Base-by-base conservation (phyloP, 2,113 vertebrate species). In the Cichladusa arquata region DNA sequence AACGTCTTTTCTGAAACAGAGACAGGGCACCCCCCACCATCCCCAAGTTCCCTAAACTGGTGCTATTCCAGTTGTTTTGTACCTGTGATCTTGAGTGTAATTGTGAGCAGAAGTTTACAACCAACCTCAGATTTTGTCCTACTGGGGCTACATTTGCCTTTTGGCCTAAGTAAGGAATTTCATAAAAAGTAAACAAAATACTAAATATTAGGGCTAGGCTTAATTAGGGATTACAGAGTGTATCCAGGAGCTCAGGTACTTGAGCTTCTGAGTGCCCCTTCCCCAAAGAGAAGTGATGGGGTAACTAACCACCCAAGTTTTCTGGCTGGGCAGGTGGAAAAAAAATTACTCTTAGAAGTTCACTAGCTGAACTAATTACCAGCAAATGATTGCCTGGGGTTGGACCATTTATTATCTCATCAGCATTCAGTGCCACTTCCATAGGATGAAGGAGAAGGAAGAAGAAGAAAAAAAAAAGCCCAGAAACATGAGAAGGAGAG, bases 291-390 rank as follows among this genome's bases (percentile, higher is more conserved):
- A 64, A 62, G 76, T 54, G 57, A 33, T 64, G 38, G 91, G 77
- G 54, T 86, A 89, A 79, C 90, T 71, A 90, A 89, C 94, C 86
- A 96, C 90, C 74, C 84, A 94, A 91, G 90, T 91, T 97, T 97
- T 78, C 84, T 95, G 79, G 44, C 76, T 86, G 81, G 88, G 70
- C 89, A 95, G 72, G 83, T 92, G 72, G 53, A 62, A 89, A 88
- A 92, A 86, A 96, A 94, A 85, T 4, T 3, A 73, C 69, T 90
- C 88, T 94, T 88, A 88, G 54, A 95, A 95, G 88, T 95, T 95
- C 95, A 95, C 84, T 93, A 91, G 90, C 69, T 91, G 94, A 97
- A 93, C 96, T 97, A 97, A 97, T 97, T 97, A 96, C 93, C 84
- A 1, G 5, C 92, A 97, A 97, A 97, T 92, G 84, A 96, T 90